Conservation (phyloP, 2,888 invertebrate species). For the Drosophila tripunctata region DNA sequence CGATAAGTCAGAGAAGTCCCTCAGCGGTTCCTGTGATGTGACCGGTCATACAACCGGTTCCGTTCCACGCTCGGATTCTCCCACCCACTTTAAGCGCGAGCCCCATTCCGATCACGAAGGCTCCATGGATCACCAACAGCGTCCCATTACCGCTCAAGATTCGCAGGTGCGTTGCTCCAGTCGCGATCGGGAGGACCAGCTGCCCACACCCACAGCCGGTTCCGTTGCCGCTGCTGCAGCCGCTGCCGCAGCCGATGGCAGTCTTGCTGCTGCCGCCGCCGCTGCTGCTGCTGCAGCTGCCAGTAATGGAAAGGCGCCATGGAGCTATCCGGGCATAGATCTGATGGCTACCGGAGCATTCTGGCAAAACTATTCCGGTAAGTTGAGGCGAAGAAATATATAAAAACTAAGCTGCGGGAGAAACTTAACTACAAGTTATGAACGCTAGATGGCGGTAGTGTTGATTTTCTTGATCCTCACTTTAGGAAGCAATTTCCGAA, state of each 20-base stretch:
- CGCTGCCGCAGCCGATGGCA: slow-evolving; percentile 78
- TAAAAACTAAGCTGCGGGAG: not conserved
- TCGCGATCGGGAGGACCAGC: slow-evolving; percentile 81
- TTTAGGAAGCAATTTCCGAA: too few species aligned
- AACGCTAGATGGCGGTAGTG: not conserved
- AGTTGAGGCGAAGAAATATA: slow-evolving; percentile 83
- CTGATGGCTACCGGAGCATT: slow-evolving; percentile 94
- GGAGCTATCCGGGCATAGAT: slow-evolving; percentile 90
- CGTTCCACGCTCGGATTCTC: slow-evolving; percentile 78
- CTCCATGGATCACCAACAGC: slow-evolving; percentile 64
- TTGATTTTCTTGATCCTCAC: too few species aligned
- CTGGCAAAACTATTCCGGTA: slow-evolving; percentile 96
- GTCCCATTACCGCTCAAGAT: slow-evolving; percentile 47
- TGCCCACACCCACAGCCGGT: slow-evolving; percentile 84
- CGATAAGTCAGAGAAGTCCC: slow-evolving; percentile 83
- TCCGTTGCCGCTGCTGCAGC: slow-evolving; percentile 72
- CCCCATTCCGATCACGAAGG: slow-evolving; percentile 81
- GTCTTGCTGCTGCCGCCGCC: slow-evolving; percentile 79
- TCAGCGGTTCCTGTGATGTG: slow-evolving; percentile 76
- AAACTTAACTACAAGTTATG: not conserved
- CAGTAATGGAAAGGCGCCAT: slow-evolving; percentile 85
- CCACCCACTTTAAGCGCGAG: slow-evolving; percentile 82
- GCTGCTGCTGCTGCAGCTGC: slow-evolving; percentile 81
- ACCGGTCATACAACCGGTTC: slow-evolving; percentile 48
- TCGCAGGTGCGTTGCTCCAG: slow-evolving; percentile 70